Percentiles rank a stretch among this genome's conserved stretches.
Conservation (phyloP, 2,888 invertebrate genomes). For the Diachrysia chrysitis region DNA sequence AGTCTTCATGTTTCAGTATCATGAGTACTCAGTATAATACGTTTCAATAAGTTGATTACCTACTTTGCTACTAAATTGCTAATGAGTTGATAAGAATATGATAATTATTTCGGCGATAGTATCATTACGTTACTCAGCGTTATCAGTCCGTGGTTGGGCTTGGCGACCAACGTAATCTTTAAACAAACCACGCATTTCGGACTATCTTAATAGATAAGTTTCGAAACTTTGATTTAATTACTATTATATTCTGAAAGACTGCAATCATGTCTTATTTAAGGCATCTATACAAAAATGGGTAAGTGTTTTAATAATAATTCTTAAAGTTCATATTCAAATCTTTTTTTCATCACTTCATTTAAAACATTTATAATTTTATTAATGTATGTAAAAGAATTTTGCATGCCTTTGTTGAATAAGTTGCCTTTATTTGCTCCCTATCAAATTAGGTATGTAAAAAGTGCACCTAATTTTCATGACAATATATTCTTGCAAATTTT, state of each 20-base stretch:
- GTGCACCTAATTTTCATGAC: background rate
- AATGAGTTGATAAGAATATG: slow-evolving; percentile 60
- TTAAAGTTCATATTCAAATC: background rate
- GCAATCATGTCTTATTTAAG: slow-evolving; percentile 76
- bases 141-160: slow-evolving; percentile 57
- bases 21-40: slow-evolving; percentile 3
- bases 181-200: slow-evolving; percentile 38
- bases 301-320: slow-evolving; percentile 53
- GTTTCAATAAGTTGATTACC: slow-evolving; percentile 16
- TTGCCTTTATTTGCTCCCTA: no score
- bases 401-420: background rate
- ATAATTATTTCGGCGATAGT: slow-evolving; percentile 58
- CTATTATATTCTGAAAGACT: slow-evolving; percentile 31
- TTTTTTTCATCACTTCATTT: background rate
- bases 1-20: background rate
- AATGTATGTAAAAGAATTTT: background rate
- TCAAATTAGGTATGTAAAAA: background rate
- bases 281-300: slow-evolving; percentile 75
- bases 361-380: background rate
- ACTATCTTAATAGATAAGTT: slow-evolving; percentile 58
- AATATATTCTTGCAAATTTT: slow-evolving; percentile 41
- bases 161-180: slow-evolving; percentile 65
- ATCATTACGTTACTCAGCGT: slow-evolving; percentile 41
- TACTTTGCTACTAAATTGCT: slow-evolving; percentile 32
- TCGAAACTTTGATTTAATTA: slow-evolving; percentile 65